Percentiles rank a stretch among this genome's conserved stretches.
These are phyloP conservation scores for Diplazon laetatorius DNA, from an alignment of 2,888 invertebrate species.

Conservation along the genomic window DNA sequence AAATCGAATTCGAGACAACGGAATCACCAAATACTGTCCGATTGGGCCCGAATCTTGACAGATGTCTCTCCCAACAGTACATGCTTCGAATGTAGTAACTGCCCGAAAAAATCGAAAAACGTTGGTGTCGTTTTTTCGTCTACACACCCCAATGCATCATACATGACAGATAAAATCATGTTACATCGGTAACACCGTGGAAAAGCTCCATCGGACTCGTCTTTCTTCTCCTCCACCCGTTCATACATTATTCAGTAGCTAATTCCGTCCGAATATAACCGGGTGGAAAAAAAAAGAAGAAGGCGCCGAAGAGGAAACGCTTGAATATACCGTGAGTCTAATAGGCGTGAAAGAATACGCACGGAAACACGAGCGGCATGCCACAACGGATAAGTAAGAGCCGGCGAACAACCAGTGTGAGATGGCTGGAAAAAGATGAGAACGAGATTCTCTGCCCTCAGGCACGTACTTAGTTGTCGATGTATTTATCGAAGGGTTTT, in stretches of 20 bases:
- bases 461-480: constrained; percentile 34
- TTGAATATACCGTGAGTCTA: constrained; percentile 39
- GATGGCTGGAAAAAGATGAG: constrained; percentile 5
- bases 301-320: constrained; percentile 19
- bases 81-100: no score
- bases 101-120: no score
- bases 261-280: constrained; percentile 76
- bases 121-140: neutral
- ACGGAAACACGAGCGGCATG: constrained; percentile 36
- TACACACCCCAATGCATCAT: constrained; percentile 69
- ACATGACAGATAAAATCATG: constrained; percentile 78
- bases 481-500: constrained; percentile 35
- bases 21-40: no score
- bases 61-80: no score
- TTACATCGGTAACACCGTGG: constrained; percentile 73
- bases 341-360: constrained; percentile 40
- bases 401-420: constrained; percentile 12
- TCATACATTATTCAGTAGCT: constrained; percentile 78
- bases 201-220: constrained; percentile 44
- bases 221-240: constrained; percentile 52
- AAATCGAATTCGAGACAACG: no score
- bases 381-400: constrained; percentile 21
- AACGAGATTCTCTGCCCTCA: neutral
- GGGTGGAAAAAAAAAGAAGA: constrained; percentile 72
- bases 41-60: no score